Evolutionary conservation across 2,797 vertebrate genomes (phyloP).

Genomic region (Sandelia bainsii): DNA sequence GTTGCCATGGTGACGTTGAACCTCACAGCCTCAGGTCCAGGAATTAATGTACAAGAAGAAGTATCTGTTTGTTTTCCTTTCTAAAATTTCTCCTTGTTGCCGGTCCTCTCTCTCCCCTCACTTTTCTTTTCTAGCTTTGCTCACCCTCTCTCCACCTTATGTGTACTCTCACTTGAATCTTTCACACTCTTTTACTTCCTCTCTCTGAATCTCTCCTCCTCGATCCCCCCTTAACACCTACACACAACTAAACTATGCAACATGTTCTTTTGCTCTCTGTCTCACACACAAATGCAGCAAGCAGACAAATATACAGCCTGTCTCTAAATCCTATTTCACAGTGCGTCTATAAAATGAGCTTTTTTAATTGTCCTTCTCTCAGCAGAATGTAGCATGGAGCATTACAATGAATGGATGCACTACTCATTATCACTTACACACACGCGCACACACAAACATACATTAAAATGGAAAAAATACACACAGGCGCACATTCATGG

Average conservation of each 20-base stretch:
- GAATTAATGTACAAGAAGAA: constrained; percentile 23
- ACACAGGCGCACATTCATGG: constrained; percentile 4
- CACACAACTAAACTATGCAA: constrained; percentile 19
- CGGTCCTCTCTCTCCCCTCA: neutral
- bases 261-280: constrained; percentile 1
- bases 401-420: constrained; percentile 42
- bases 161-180: neutral
- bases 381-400: constrained; percentile 47
- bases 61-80: neutral
- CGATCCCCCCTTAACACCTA: constrained; percentile 28
- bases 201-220: constrained; percentile 19
- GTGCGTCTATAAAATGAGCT: constrained; percentile 55
- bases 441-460: neutral
- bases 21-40: constrained; percentile 43
- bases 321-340: constrained; percentile 74
- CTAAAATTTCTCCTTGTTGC: neutral
- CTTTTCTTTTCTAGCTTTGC: neutral
- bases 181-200: neutral
- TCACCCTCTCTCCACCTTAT: neutral
- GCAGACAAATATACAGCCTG: constrained; percentile 51
- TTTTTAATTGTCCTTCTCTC: constrained; percentile 58
- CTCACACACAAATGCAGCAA: constrained; percentile 10
- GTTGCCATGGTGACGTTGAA: constrained; percentile 51
- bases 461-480: constrained; percentile 14
- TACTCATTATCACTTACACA: constrained; percentile 41